phyloP scores from a whole-genome alignment of 2,888 invertebrate genomes.

The Cryptus armator region DNA sequence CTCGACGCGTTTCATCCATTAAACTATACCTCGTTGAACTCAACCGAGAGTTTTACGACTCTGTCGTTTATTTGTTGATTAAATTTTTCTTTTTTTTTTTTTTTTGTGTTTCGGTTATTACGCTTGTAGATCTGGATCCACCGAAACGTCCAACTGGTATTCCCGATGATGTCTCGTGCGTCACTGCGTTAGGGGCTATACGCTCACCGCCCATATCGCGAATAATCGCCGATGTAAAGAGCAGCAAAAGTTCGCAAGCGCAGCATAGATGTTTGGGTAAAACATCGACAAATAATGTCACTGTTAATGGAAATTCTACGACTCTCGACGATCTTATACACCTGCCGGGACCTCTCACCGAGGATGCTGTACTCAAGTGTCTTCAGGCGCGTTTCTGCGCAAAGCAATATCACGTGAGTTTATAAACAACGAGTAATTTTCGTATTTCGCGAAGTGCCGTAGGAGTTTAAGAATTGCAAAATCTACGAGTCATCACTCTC shows the following conservation, averaged over 20 bases:
- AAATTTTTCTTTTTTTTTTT: constrained; percentile 1
- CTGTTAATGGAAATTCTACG: constrained; percentile 80
- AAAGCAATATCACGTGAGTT: constrained; percentile 94
- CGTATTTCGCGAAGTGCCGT: background rate
- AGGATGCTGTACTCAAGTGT: constrained; percentile 96
- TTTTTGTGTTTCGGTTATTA: constrained; percentile 17
- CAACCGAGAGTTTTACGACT: background rate
- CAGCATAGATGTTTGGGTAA: constrained; percentile 79
- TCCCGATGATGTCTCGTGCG: constrained; percentile 83
- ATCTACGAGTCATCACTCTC: constrained; percentile 29
- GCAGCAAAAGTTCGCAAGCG: constrained; percentile 81
- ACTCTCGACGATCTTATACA: constrained; percentile 96
- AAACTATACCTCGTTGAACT: constrained; percentile 1
- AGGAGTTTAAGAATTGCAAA: constrained; percentile 15
- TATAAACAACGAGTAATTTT: background rate
- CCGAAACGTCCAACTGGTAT: constrained; percentile 80
- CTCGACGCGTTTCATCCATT: constrained; percentile 51
- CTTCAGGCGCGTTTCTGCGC: constrained; percentile 95
- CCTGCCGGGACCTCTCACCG: constrained; percentile 96
- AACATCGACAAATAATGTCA: constrained; percentile 65
- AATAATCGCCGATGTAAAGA: constrained; percentile 82
- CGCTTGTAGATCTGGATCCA: constrained; percentile 78
- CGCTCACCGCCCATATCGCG: constrained; percentile 82
- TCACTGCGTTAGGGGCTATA: constrained; percentile 81
- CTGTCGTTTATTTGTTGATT: constrained; percentile 34